phyloP scores from a whole-genome alignment of 2,113 vertebrate species.

The Passerina amoena region DNA sequence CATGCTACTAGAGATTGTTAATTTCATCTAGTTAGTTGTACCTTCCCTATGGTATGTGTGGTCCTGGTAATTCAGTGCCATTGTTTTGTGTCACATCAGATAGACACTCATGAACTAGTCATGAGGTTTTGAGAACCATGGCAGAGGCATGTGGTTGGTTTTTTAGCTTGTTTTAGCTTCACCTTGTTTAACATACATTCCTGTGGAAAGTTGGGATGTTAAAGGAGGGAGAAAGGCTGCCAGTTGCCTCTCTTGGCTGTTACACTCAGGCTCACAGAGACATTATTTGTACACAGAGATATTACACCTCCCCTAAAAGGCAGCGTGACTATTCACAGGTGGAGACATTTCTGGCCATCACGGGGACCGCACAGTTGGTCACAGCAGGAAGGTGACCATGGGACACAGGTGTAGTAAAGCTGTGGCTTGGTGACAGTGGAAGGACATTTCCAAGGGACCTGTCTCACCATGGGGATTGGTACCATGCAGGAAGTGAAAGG shows the following conservation, averaged over 20 bases:
- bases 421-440: not conserved
- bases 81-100: not conserved
- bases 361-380: accelerated
- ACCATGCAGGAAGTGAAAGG: not conserved
- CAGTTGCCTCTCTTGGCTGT: not conserved
- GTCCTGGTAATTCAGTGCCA: not conserved
- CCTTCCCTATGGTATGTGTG: not conserved
- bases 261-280: not conserved
- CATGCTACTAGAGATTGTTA: not conserved
- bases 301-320: not conserved
- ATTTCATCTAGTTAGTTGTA: not conserved
- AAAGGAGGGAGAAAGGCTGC: not conserved
- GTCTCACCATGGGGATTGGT: accelerated
- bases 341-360: not conserved
- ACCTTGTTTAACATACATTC: not conserved
- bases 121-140: not conserved
- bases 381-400: not conserved
- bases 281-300: not conserved
- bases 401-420: not conserved
- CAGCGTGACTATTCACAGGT: accelerated
- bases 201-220: not conserved
- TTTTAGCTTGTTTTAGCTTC: not conserved
- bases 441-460: not conserved
- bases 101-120: not conserved
- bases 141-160: not conserved